These are phyloP conservation scores for Andrena minutula DNA, from an alignment of 2,888 invertebrate genomes.

Conservation along the genomic window DNA sequence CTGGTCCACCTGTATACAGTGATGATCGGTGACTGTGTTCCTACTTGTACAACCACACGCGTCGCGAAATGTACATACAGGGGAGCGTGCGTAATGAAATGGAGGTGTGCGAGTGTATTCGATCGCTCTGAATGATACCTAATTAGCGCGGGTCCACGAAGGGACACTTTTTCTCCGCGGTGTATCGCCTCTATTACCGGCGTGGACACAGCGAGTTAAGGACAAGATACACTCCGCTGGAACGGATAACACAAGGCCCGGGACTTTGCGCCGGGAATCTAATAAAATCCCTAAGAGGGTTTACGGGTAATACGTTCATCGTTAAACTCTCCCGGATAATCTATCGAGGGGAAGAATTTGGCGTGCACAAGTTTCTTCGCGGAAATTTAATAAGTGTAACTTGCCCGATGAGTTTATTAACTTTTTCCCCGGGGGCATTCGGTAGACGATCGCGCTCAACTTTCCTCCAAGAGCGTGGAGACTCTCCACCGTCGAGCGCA, in stretches of 20 bases:
- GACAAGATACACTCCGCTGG: constrained; percentile 58
- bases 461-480: not conserved
- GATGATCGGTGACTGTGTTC: constrained; percentile 38
- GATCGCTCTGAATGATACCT: not conserved
- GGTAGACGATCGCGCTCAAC: constrained; percentile 7
- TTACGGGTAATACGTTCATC: constrained; percentile 71
- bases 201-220: constrained; percentile 14
- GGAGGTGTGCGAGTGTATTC: not conserved
- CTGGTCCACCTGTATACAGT: constrained; percentile 50
- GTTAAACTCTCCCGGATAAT: constrained; percentile 64
- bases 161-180: not conserved
- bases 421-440: constrained; percentile 1
- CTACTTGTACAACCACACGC: constrained; percentile 27
- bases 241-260: constrained; percentile 67
- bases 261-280: constrained; percentile 70
- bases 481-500: too few relatives aligned
- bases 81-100: not conserved
- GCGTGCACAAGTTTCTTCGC: constrained; percentile 32
- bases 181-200: not conserved
- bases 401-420: constrained; percentile 53
- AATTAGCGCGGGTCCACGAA: not conserved
- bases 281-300: constrained; percentile 73
- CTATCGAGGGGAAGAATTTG: constrained; percentile 49
- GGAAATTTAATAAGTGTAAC: constrained; percentile 60
- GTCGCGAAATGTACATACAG: constrained; percentile 15